Evolutionary conservation across 2,888 invertebrate species (phyloP).

Genomic region (Prosapia bicincta): DNA sequence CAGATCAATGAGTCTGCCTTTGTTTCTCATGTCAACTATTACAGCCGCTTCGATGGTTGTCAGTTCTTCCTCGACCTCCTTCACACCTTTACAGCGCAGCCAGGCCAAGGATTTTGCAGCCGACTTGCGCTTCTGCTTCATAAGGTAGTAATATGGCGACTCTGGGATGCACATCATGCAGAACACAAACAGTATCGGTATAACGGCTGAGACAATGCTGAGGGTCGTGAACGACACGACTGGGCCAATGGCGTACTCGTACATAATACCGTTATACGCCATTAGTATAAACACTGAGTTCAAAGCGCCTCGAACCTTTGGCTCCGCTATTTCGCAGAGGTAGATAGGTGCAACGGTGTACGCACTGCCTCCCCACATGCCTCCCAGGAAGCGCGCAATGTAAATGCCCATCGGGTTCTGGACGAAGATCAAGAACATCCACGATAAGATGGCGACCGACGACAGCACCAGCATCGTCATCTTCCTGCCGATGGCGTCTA

Average conservation of each 20-base stretch:
- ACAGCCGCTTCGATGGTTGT: conserved; percentile 43
- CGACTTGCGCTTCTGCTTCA: conserved; percentile 50
- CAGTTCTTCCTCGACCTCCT: conserved; percentile 36
- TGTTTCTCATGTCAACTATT: conserved; percentile 47
- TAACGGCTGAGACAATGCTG: conserved; percentile 47
- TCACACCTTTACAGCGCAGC: conserved; percentile 24
- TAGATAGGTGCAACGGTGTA: conserved; percentile 40
- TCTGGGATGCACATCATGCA: conserved; percentile 58
- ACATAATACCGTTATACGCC: conserved; percentile 46
- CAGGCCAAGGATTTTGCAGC: conserved; percentile 44
- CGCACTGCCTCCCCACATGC: conserved; percentile 39
- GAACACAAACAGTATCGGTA: conserved; percentile 51
- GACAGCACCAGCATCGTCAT: conserved; percentile 20
- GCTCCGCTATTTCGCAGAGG: conserved; percentile 37
- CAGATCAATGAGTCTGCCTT: conserved; percentile 53
- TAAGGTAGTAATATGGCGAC: conserved; percentile 58
- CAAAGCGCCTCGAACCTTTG: conserved; percentile 27
- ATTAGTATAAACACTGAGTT: conserved; percentile 42
- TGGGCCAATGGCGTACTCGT: conserved; percentile 44
- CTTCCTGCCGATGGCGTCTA: conserved; percentile 35
- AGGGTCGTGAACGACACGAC: conserved; percentile 45
- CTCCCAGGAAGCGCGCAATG: conserved; percentile 29
- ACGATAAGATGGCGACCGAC: conserved; percentile 26
- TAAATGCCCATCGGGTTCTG: conserved; percentile 21
- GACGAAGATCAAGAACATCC: conserved; percentile 28